Percentiles rank a stretch among this genome's conserved stretches.
Evolutionary conservation across 2,113 vertebrate genomes (phyloP).

Genomic region (Alosa alosa): DNA sequence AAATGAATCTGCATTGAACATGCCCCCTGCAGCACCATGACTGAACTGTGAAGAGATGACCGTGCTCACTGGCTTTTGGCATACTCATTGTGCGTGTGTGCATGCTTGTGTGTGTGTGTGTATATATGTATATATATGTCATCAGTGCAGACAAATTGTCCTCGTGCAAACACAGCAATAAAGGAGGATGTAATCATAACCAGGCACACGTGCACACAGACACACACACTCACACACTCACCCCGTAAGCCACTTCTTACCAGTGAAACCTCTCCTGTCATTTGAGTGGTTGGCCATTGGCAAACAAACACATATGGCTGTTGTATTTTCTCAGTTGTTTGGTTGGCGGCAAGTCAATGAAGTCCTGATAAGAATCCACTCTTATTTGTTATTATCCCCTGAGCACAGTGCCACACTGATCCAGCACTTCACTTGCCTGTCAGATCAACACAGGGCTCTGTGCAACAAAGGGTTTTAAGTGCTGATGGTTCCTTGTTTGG

Average conservation of each 20-base stretch:
- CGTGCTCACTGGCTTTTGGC: background rate
- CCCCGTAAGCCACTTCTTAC: background rate
- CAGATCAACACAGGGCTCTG: background rate
- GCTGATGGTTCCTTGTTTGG: background rate
- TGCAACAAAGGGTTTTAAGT: background rate
- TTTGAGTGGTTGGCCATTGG: background rate
- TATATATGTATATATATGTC: background rate
- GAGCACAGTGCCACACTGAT: background rate
- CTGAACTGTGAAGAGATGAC: background rate
- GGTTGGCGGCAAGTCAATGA: background rate
- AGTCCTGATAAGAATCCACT: background rate
- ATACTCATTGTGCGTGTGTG: background rate
- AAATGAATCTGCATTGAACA: background rate
- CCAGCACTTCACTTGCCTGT: background rate
- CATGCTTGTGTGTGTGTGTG: background rate
- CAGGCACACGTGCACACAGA: background rate
- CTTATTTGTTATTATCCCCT: background rate
- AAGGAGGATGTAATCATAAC: background rate
- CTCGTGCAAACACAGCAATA: background rate
- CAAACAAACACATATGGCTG: constrained; percentile 9
- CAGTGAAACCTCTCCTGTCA: background rate
- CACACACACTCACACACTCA: background rate
- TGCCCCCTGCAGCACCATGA: background rate
- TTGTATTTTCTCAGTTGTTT: background rate
- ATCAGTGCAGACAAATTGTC: background rate